Evolutionary conservation across 2,888 invertebrate species (phyloP).

Genomic region (Lacanobia wlatinum): DNA sequence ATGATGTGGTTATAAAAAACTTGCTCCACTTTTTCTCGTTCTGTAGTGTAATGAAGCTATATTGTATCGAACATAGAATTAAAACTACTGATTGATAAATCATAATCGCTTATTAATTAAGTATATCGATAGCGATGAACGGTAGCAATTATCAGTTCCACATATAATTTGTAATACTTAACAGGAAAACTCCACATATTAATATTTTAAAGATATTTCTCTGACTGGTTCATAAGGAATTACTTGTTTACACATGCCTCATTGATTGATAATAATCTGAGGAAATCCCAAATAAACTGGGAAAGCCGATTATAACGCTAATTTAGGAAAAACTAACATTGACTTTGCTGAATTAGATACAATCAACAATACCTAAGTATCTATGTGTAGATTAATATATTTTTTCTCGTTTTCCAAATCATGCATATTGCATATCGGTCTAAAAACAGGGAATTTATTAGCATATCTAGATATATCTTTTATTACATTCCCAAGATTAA

Average conservation of each 20-base stretch:
- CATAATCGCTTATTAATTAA: conserved; percentile 18
- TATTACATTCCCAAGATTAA: no score
- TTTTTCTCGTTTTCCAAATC: no score
- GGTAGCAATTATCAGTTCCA: conserved; percentile 8
- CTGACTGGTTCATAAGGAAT: not conserved
- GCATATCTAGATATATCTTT: no score
- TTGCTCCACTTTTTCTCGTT: not conserved
- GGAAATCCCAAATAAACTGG: not conserved
- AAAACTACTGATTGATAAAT: not conserved
- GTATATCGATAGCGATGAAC: conserved; percentile 3
- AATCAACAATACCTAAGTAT: no score
- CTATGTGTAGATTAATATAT: no score
- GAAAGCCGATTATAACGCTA: not conserved
- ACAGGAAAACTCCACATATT: conserved; percentile 2
- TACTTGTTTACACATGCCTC: not conserved
- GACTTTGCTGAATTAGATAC: no score
- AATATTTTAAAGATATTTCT: not conserved
- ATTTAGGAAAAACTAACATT: not conserved
- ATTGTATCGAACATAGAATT: not conserved
- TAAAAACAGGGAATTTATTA: no score
- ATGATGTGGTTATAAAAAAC: not conserved
- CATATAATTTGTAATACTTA: not conserved
- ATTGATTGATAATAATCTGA: not conserved
- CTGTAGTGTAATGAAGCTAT: not conserved
- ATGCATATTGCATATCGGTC: no score